Evolutionary conservation across 2,888 invertebrate genomes (phyloP).

Genomic region (Cerastis leucographa): DNA sequence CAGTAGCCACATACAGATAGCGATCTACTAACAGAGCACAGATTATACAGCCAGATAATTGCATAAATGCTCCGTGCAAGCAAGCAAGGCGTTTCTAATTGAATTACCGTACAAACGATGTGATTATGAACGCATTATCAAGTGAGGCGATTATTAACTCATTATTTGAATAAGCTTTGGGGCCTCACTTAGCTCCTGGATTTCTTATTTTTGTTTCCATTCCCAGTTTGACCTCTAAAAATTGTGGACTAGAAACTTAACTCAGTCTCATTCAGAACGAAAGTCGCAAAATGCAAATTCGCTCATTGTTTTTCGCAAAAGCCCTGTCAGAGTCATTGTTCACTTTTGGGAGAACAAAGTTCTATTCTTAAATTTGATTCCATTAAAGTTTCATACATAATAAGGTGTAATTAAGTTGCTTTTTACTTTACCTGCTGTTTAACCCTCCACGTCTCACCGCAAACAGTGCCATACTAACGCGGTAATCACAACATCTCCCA

Average conservation of each 20-base stretch:
- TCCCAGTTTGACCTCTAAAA: conserved; percentile 10
- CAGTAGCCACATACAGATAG: conserved; percentile 53
- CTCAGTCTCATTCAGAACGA: conserved; percentile 13
- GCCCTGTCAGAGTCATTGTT: conserved; percentile 35
- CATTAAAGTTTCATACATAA: conserved; percentile 53
- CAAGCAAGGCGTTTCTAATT: conserved; percentile 47
- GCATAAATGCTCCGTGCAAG: conserved; percentile 44
- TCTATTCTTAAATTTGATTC: conserved; percentile 35
- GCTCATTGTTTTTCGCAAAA: conserved; percentile 53
- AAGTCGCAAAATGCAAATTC: conserved; percentile 52
- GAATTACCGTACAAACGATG: conserved; percentile 8
- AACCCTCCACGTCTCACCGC: conserved; percentile 55
- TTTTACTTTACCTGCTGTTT: conserved; percentile 58
- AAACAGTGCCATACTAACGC: conserved; percentile 65
- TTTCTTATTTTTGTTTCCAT: background rate
- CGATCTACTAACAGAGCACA: conserved; percentile 52
- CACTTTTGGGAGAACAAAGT: conserved; percentile 41
- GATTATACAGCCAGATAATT: conserved; percentile 55
- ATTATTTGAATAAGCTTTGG: conserved; percentile 30
- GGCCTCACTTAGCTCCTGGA: background rate
- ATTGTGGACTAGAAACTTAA: conserved; percentile 2
- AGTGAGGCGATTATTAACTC: conserved; percentile 9
- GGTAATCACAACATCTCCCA: conserved; percentile 61
- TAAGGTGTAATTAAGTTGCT: conserved; percentile 55
- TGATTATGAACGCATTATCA: conserved; percentile 34